These are phyloP conservation scores for Plecotus auritus DNA, from an alignment of 2,113 vertebrate species.

Conservation along the genomic window DNA sequence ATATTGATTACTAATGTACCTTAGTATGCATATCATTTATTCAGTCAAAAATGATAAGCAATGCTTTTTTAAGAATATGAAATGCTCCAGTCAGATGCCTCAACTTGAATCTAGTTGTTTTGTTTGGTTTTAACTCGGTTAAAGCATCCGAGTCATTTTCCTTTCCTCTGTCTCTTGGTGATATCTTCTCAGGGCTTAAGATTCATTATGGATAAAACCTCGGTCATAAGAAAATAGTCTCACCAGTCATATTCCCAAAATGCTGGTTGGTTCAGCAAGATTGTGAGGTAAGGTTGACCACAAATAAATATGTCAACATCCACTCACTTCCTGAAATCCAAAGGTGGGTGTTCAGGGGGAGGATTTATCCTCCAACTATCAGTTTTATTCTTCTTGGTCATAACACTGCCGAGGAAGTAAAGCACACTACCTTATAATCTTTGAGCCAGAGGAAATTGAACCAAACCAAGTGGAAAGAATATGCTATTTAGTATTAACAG, in stretches of 20 bases:
- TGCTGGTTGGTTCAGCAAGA: background rate
- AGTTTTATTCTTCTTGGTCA: background rate
- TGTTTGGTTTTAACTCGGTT: background rate
- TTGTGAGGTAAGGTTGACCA: background rate
- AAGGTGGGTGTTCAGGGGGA: background rate
- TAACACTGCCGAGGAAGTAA: background rate
- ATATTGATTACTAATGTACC: background rate
- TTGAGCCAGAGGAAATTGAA: constrained; percentile 38
- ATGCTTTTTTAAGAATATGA: background rate
- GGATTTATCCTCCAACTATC: background rate
- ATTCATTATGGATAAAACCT: background rate
- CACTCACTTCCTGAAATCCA: background rate
- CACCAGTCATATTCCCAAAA: background rate
- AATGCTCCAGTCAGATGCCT: background rate
- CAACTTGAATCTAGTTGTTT: background rate
- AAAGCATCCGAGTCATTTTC: background rate
- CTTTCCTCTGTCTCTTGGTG: background rate
- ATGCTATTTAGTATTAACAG: background rate
- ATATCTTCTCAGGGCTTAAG: background rate
- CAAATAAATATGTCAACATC: background rate
- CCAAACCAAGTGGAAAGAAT: constrained; percentile 46
- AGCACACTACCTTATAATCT: background rate
- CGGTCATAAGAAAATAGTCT: background rate
- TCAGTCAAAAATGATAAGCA: background rate
- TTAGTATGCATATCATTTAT: background rate